Evolutionary conservation across 2,888 invertebrate genomes (phyloP).

Genomic region (Pimpla rufipes): DNA sequence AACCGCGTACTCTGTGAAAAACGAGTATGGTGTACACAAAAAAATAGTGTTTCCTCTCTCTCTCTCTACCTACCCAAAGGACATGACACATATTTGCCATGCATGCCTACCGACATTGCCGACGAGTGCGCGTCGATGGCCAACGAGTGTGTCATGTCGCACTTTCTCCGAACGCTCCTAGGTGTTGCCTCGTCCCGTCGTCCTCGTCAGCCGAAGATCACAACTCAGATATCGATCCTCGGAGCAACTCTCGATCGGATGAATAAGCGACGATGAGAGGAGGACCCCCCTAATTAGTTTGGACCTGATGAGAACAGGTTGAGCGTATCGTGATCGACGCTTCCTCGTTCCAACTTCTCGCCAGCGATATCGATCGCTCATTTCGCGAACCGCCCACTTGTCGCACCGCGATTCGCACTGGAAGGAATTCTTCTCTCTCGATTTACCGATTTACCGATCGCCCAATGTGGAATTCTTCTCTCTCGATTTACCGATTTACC

Average conservation of each 20-base stretch:
- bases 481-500: too few species aligned
- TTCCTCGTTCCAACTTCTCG: slow-evolving; percentile 20
- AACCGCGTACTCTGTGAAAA: too few species aligned
- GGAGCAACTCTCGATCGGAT: neutral
- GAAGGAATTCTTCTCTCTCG: slow-evolving; percentile 8
- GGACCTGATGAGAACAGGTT: slow-evolving; percentile 28
- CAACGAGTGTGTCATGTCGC: slow-evolving; percentile 1
- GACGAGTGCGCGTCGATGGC: neutral
- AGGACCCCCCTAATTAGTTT: slow-evolving; percentile 31
- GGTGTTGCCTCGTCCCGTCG: slow-evolving; percentile 32
- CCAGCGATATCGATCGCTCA: slow-evolving; percentile 28
- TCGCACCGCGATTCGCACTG: slow-evolving; percentile 12
- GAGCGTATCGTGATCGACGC: neutral
- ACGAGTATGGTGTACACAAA: too few species aligned
- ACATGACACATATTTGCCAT: too few species aligned
- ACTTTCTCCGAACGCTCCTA: slow-evolving; percentile 2
- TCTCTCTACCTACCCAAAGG: too few species aligned
- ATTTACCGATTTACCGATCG: slow-evolving; percentile 33
- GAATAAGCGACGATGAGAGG: neutral
- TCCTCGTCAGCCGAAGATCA: neutral
- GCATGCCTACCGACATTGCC: neutral
- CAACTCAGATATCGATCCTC: slow-evolving; percentile 32
- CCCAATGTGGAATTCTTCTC: too few species aligned
- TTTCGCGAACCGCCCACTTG: slow-evolving; percentile 24
- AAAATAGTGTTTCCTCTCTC: too few species aligned